A percentile compares a stretch with the other conserved stretches of the same genome.
Evolutionary conservation across 2,113 vertebrate genomes (phyloP).

Genomic region (Hemiscyllium ocellatum): DNA sequence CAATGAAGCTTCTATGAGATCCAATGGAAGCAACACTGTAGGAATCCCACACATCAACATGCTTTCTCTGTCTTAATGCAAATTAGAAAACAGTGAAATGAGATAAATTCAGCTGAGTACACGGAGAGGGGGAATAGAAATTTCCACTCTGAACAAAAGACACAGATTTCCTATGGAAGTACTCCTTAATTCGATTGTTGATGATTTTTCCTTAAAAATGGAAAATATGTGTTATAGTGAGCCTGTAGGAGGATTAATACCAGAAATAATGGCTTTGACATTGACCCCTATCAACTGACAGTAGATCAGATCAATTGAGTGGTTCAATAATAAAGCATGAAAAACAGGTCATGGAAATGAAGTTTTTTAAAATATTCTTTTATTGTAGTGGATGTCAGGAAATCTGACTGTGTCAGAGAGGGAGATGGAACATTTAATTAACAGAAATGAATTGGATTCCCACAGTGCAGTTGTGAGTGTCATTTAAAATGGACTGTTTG

Average conservation of each 20-base stretch:
- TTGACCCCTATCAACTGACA: too few species aligned
- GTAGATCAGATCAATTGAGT: neutral
- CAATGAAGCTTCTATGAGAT: neutral
- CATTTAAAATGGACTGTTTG: neutral
- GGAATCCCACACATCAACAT: neutral
- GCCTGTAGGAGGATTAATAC: neutral
- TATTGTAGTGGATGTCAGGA: neutral
- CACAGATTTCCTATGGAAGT: neutral
- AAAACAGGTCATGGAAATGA: neutral
- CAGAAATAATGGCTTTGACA: neutral
- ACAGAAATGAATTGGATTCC: neutral
- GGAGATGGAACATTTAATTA: neutral
- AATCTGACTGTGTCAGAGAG: neutral
- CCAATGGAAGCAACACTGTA: conserved; percentile 1
- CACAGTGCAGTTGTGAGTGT: neutral
- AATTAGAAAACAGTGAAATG: neutral
- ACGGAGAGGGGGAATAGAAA: neutral
- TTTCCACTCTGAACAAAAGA: neutral
- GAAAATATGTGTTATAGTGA: neutral
- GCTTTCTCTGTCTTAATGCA: neutral
- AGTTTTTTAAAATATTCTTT: neutral
- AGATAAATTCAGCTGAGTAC: neutral
- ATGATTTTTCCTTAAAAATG: neutral
- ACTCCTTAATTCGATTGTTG: neutral
- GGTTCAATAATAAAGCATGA: neutral